Evolutionary conservation across 2,113 vertebrate genomes (phyloP), one percentile per base, ranked within the genome.

Genomic region (Nothocercus nigrocapillus): DNA sequence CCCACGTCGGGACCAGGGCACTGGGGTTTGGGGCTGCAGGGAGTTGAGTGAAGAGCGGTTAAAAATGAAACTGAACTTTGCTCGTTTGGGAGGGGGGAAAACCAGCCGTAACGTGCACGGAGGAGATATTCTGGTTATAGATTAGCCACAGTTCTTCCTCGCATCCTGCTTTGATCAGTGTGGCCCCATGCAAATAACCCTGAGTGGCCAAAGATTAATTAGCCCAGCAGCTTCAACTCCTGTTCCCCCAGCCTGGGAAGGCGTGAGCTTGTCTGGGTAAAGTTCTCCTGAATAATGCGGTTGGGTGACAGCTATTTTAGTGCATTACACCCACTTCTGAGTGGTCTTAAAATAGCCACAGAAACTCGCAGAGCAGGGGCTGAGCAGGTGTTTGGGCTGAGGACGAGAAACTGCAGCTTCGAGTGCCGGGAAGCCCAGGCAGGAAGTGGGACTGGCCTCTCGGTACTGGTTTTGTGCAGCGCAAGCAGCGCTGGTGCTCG

Each of bases 1-100:
- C 2, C 30, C 27, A 54, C 14, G 1, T 1, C 22, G n/a, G 8
- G 3, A 17, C 3, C 17, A 25, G 15, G 8, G 17, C 30, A 51
- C 17, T 19, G 73, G 66, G 38, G 53, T 51, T 28, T 47, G 13
- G 67, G 42, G 42, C 59, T 58, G 3, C 2, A 9, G 40, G 14
- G 75, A 73, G 79, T 73, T 53, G 49, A 91, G 47, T 1, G 51
- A 19, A 73, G 32, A 64, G 88, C 30, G 63, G 34, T 36, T 13
- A 27, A 32, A 90, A 96, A 78, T 5, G 97, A 95, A 96, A 96
- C 89, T 88, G 94, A 91, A 96, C 96, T 94, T 96, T 84, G 94
- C 7, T 86, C 93, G 4, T 0, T 2, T 0, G 81, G 66, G 88
- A 8, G 36, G 19, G 59, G 59, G 82, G 22, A 45, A n/a, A 85